Base-by-base conservation (phyloP, 2,113 vertebrate genomes). In the Sprattus sprattus region DNA sequence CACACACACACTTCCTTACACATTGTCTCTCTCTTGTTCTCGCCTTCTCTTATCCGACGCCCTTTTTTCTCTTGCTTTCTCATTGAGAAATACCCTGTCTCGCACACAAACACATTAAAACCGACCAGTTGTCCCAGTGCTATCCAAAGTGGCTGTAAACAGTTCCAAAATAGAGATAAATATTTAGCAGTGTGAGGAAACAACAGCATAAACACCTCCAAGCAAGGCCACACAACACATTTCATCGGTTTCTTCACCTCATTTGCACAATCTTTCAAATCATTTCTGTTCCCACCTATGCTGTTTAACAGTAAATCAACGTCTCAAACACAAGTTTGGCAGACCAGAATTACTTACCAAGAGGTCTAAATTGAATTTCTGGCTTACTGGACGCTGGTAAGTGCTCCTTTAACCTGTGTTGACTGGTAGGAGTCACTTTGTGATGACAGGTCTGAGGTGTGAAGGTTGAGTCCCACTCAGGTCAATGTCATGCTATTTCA, bases 391-490 rank as follows among this genome's bases (percentile, higher is more conserved):
- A 15, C 28, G 11, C 25, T 13, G 16, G 28, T 78, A 78, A 13
- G 25, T 6, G 4, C 9, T 32, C 28, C 28, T 78, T 44, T 87
- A 50, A 57, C 47, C 49, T 18, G 18, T 64, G 64, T 83, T 9
- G 25, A 45, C 50, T 45, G 45, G 4, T 2, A 50, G 18, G 49
- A 47, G 39, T 10, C 3, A 11, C 0, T 32, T 6, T 83, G 39
- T 83, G 52, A 81, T 64, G 75, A 81, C 49, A 81, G 45, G 67
- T 81, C 71, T 45, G 54, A 7, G 28, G 20, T 45, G 39, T 67
- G 75, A 84, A 84, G 75, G 75, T 87, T 16, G 81, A 25, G 6
- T 32, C 64, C n/a, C 25, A 6, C 25, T 80, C 45, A 80, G 84
- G 47, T 81, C 67, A 49, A 52, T 75, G 71, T 67, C 45, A 60